Percentiles rank a stretch among this genome's conserved stretches.
Conservation (phyloP, 2,113 vertebrate species). For the Orthonyx spaldingii region DNA sequence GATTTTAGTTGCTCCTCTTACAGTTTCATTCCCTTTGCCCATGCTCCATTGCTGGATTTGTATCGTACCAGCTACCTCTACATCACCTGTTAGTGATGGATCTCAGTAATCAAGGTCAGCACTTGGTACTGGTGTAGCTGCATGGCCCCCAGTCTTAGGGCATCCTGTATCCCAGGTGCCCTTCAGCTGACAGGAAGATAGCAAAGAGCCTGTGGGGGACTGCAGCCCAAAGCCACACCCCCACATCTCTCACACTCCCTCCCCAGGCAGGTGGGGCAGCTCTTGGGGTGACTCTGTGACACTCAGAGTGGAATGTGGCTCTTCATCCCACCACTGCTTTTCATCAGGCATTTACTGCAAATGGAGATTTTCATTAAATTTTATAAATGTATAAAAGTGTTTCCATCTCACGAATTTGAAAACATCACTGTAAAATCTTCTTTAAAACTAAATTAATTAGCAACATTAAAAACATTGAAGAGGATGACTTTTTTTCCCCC, state of each 20-base stretch:
- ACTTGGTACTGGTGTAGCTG: background rate
- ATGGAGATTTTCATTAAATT: background rate
- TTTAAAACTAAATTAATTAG: background rate
- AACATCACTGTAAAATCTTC: background rate
- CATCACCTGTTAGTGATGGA: background rate
- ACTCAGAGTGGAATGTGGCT: rapidly evolving
- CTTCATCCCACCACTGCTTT: background rate
- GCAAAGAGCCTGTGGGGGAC: background rate
- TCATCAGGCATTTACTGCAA: background rate
- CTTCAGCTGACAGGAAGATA: background rate
- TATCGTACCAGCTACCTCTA: background rate
- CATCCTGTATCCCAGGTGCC: background rate
- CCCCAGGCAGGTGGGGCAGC: rapidly evolving
- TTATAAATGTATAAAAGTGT: background rate
- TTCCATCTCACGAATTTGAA: background rate
- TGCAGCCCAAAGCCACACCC: background rate
- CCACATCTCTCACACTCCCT: background rate
- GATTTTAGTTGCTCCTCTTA: background rate
- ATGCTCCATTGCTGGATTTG: background rate
- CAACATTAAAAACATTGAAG: background rate
- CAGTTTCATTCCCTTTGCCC: background rate
- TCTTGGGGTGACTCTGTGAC: background rate
- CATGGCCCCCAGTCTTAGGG: background rate
- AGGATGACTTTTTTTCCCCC: background rate
- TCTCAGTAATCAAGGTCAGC: background rate